phyloP scores from a whole-genome alignment of 2,888 invertebrate genomes.

The Marronus borbonicus region DNA sequence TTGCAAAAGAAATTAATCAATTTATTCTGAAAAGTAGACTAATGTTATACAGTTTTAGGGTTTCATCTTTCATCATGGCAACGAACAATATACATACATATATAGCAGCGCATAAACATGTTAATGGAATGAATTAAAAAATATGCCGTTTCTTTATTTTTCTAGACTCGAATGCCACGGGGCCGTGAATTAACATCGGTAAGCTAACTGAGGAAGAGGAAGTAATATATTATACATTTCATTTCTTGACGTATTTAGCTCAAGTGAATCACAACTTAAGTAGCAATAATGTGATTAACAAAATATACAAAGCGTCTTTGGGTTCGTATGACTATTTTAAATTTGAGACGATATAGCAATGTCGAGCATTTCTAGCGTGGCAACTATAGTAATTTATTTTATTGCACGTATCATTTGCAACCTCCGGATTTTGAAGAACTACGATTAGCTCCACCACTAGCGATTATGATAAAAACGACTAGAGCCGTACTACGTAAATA shows the following conservation, averaged over 20 bases:
- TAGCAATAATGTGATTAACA: constrained; percentile 45
- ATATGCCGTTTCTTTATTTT: constrained; percentile 45
- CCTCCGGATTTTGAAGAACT: too few relatives aligned
- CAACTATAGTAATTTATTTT: too few relatives aligned
- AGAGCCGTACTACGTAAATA: too few relatives aligned
- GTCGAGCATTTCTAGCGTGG: neutral
- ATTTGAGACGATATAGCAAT: neutral
- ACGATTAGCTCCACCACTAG: too few relatives aligned
- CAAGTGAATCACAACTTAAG: constrained; percentile 46
- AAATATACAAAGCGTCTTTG: constrained; percentile 43
- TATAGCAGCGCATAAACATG: constrained; percentile 28
- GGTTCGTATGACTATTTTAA: constrained; percentile 28
- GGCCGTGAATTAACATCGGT: constrained; percentile 35
- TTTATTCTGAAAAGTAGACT: constrained; percentile 37
- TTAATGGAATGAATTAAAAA: constrained; percentile 43
- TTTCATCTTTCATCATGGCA: constrained; percentile 23
- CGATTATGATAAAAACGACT: too few relatives aligned
- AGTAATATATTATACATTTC: constrained; percentile 45
- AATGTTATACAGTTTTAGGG: constrained; percentile 35
- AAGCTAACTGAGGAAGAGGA: constrained; percentile 39
- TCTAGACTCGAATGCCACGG: constrained; percentile 30
- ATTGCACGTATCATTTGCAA: too few relatives aligned
- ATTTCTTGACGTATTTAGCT: constrained; percentile 46
- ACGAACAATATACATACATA: constrained; percentile 22
- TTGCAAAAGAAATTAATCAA: constrained; percentile 32